Evolutionary conservation across 1,140 invertebrate genomes (phyloP).

Genomic region (Lordiphosa stackelbergi): DNA sequence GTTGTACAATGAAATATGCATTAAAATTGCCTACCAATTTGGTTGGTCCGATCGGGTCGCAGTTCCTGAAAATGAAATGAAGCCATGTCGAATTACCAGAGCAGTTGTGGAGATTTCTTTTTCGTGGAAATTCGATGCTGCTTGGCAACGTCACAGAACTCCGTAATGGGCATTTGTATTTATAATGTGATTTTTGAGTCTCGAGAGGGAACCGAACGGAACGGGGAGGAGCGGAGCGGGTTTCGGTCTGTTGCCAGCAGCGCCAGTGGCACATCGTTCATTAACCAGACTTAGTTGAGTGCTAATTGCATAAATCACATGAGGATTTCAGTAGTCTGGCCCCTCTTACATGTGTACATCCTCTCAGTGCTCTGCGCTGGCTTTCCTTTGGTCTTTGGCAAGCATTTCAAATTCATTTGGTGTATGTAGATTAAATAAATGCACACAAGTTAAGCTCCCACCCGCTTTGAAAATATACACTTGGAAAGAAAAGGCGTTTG

Average conservation of each 20-base stretch:
- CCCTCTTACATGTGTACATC: conserved; percentile 9
- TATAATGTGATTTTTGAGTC: conserved; percentile 37
- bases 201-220: background rate
- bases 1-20: conserved; percentile 65
- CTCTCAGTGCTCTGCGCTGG: conserved; percentile 9
- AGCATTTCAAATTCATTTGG: conserved; percentile 38
- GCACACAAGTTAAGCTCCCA: conserved; percentile 25
- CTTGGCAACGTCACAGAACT: background rate
- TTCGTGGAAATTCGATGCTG: conserved; percentile 41
- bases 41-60: conserved; percentile 8
- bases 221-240: background rate
- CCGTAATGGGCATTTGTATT: conserved; percentile 17
- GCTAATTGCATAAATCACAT: conserved; percentile 72
- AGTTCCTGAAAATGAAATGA: conserved; percentile 12
- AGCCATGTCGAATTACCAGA: conserved; percentile 44
- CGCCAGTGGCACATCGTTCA: conserved; percentile 49
- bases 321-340: conserved; percentile 62
- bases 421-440: conserved; percentile 34
- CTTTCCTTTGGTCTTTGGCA: conserved; percentile 22
- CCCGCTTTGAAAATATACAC: background rate
- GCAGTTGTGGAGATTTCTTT: conserved; percentile 32
- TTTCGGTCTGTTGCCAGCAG: conserved; percentile 17
- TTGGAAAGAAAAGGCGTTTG: background rate
- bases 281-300: conserved; percentile 64
- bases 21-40: conserved; percentile 67